Evolutionary conservation across 2,113 vertebrate genomes (phyloP).

Genomic region (Laterallus jamaicensis): DNA sequence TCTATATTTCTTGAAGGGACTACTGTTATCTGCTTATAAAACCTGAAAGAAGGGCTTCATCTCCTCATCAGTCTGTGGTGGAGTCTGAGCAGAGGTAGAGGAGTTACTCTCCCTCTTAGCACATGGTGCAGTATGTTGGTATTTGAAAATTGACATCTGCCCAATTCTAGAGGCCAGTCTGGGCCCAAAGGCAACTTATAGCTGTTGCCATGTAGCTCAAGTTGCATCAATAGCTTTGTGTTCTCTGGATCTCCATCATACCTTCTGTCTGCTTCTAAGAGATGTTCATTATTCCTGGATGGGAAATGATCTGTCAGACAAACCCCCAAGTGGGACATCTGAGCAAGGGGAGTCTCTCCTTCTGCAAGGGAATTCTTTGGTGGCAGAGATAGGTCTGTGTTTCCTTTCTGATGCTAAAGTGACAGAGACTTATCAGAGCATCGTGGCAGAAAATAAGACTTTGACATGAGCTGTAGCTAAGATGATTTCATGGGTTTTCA

Average conservation of each 20-base stretch:
- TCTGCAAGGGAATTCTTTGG: neutral
- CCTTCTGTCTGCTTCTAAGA: neutral
- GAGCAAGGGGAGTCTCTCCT: neutral
- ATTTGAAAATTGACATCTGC: neutral
- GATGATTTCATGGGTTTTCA: neutral
- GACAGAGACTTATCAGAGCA: neutral
- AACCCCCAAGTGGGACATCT: neutral
- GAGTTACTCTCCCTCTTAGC: neutral
- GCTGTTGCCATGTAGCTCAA: neutral
- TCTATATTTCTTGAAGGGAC: neutral
- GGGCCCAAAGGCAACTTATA: neutral
- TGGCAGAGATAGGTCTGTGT: neutral
- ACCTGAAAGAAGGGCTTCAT: neutral
- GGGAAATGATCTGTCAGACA: neutral
- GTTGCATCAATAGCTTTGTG: neutral
- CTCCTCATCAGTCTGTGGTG: neutral
- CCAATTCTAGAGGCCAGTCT: neutral
- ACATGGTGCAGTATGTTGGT: rapidly evolving
- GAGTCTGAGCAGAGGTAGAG: neutral
- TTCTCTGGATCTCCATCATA: neutral
- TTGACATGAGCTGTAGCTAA: neutral
- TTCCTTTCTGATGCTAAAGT: neutral
- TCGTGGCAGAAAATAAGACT: neutral
- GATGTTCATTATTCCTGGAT: neutral
- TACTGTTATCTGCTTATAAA: neutral